Evolutionary conservation across 2,888 invertebrate species (phyloP).

Genomic region (Melanostoma mellinum): DNA sequence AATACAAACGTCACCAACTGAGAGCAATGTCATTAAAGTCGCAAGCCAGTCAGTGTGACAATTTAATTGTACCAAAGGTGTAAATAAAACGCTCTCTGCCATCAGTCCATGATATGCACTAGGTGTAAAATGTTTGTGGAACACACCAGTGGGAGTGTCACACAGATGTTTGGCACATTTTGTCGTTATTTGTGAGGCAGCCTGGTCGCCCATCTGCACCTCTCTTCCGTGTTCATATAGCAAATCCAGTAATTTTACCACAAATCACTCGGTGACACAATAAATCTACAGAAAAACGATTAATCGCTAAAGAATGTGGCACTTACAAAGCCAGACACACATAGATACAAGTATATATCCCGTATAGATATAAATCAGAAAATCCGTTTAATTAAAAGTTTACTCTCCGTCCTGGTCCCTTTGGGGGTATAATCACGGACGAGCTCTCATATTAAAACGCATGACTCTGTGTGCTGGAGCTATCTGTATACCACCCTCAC

Average conservation of each 20-base stretch:
- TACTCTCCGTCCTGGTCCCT: constrained; percentile 58
- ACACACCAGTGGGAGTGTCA: constrained; percentile 19
- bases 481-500: constrained; percentile 12
- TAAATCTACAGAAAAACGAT: constrained; percentile 74
- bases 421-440: constrained; percentile 59
- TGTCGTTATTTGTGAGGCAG: constrained; percentile 66
- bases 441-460: constrained; percentile 65
- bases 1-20: constrained; percentile 32
- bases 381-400: constrained; percentile 74
- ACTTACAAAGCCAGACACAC: constrained; percentile 48
- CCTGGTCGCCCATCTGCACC: constrained; percentile 1
- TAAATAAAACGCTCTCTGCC: constrained; percentile 43
- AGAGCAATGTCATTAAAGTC: constrained; percentile 68
- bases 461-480: constrained; percentile 20
- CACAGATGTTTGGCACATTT: constrained; percentile 67
- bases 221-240: constrained; percentile 24
- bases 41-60: constrained; percentile 67
- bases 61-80: constrained; percentile 71
- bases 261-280: constrained; percentile 74
- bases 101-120: background rate
- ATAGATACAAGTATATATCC: constrained; percentile 41
- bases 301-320: constrained; percentile 72
- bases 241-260: constrained; percentile 72
- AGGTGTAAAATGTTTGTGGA: constrained; percentile 50
- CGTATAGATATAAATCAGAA: constrained; percentile 71